Evolutionary conservation across 1,140 invertebrate species (phyloP).

Genomic region (Popillia japonica): DNA sequence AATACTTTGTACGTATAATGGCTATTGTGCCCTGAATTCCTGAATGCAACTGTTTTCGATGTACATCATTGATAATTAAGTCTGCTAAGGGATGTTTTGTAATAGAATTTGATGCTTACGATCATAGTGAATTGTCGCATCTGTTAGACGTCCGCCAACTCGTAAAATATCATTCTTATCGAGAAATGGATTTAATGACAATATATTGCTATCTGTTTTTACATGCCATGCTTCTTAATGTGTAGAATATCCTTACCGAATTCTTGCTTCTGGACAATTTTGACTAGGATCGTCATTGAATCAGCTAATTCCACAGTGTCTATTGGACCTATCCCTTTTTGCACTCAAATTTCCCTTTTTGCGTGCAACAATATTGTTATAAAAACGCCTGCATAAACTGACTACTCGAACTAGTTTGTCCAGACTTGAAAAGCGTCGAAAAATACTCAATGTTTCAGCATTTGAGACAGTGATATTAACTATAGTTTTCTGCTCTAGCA

Average conservation of each 20-base stretch:
- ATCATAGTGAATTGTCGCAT: not conserved
- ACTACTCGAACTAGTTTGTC: not conserved
- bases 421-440: not conserved
- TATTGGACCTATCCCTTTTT: not conserved
- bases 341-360: not conserved
- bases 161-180: not conserved
- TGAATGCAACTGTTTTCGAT: constrained; percentile 16
- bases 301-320: not conserved
- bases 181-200: not conserved
- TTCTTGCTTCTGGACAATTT: not conserved
- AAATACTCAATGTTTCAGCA: not conserved
- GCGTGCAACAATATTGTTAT: not conserved
- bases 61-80: not conserved
- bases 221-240: not conserved
- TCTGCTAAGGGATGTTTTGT: constrained; percentile 3
- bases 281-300: not conserved
- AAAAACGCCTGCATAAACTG: not conserved
- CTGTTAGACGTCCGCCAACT: not conserved
- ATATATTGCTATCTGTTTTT: not conserved
- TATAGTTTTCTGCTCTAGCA: not conserved
- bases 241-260: not conserved
- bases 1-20: not conserved
- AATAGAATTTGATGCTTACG: constrained; percentile 3
- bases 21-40: not conserved
- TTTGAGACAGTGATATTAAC: not conserved